Percentiles rank a stretch among this genome's conserved stretches.
These are phyloP conservation scores for Ailuropoda melanoleuca DNA, from an alignment of 2,113 vertebrate species.

Conservation along the genomic window DNA sequence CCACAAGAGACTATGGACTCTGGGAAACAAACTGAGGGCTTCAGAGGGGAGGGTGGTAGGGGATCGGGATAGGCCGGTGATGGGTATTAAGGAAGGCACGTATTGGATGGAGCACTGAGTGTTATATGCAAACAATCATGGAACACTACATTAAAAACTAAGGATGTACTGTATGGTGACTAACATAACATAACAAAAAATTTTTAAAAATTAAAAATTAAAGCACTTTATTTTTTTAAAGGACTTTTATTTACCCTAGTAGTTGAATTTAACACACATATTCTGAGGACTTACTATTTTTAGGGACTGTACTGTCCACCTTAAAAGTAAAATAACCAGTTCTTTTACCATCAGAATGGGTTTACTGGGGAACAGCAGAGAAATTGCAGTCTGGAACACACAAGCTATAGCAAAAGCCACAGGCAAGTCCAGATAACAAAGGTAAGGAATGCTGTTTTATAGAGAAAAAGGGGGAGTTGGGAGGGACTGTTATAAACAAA, in stretches of 20 bases:
- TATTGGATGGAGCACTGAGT: too few relatives aligned
- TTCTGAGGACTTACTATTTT: not conserved
- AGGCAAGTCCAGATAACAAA: not conserved
- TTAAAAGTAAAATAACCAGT: not conserved
- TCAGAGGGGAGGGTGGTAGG: too few relatives aligned
- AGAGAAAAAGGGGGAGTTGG: not conserved
- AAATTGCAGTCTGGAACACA: not conserved
- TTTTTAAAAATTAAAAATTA: too few relatives aligned
- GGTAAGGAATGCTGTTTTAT: not conserved
- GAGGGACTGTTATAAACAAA: not conserved
- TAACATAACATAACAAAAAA: too few relatives aligned
- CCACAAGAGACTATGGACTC: too few relatives aligned
- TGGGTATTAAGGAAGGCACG: too few relatives aligned
- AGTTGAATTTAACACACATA: conserved; percentile 1
- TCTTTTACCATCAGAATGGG: not conserved
- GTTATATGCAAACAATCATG: too few relatives aligned
- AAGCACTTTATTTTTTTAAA: not conserved
- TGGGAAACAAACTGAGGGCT: too few relatives aligned
- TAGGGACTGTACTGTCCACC: not conserved
- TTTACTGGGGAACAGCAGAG: not conserved
- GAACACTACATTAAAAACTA: too few relatives aligned
- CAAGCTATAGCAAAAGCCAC: not conserved
- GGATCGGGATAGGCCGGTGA: too few relatives aligned
- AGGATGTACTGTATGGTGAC: too few relatives aligned
- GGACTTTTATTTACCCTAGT: not conserved